Conservation (phyloP, 2,888 invertebrate species). For the Spodoptera picta region DNA sequence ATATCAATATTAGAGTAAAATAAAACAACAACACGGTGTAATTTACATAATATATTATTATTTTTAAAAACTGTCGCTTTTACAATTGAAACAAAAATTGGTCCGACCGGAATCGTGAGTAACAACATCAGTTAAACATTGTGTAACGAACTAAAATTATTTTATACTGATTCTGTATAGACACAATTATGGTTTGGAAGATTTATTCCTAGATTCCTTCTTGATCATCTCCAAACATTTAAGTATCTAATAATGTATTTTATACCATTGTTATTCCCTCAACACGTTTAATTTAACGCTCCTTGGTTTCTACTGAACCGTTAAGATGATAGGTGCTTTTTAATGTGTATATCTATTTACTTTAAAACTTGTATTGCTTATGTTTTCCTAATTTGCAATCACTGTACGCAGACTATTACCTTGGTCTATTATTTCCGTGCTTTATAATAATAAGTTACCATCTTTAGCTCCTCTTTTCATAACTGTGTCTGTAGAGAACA, state of each 20-base stretch:
- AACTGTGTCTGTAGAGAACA: conserved; percentile 51
- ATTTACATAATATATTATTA: conserved; percentile 85
- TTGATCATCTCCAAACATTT: no score
- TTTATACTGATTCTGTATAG: conserved; percentile 54
- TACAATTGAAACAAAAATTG: conserved; percentile 81
- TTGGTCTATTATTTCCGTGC: no score
- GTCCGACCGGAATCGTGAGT: conserved; percentile 81
- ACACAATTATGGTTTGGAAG: conserved; percentile 47
- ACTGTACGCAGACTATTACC: no score
- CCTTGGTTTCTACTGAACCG: no score
- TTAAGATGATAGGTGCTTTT: no score
- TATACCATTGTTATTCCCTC: no score
- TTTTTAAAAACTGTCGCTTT: conserved; percentile 83
- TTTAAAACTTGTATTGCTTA: no score
- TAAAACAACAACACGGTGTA: conserved; percentile 72
- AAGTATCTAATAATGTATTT: no score
- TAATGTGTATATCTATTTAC: no score
- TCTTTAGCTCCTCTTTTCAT: neutral
- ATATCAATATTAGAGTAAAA: conserved; percentile 18
- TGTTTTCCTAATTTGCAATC: no score
- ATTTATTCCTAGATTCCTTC: neutral
- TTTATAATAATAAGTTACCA: neutral
- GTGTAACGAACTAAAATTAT: conserved; percentile 56
- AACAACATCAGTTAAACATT: conserved; percentile 73
- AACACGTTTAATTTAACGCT: no score